Evolutionary conservation across 2,113 vertebrate genomes (phyloP).

Genomic region (Dicerorhinus sumatrensis): DNA sequence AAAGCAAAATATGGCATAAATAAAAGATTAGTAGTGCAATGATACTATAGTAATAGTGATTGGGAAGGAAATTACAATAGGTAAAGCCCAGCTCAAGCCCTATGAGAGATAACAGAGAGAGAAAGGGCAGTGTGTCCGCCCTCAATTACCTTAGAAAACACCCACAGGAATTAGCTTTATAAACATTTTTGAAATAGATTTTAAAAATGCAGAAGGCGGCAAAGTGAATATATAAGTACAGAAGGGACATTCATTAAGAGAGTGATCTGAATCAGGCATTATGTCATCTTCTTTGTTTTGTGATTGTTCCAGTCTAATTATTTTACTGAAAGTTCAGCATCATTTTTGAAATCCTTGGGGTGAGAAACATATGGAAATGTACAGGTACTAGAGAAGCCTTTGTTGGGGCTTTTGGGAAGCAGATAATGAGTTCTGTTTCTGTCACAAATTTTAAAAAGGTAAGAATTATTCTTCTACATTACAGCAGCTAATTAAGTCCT

Average conservation of each 20-base stretch:
- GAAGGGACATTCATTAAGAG: background rate
- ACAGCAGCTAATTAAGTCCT: background rate
- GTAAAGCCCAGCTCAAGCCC: background rate
- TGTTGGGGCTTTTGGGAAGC: background rate
- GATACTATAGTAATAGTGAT: background rate
- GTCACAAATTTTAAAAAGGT: background rate
- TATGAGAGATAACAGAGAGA: background rate
- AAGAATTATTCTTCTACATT: background rate
- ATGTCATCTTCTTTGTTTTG: background rate
- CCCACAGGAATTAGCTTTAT: background rate
- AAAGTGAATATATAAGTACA: background rate
- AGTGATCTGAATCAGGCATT: background rate
- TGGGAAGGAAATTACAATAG: background rate
- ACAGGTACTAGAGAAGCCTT: background rate
- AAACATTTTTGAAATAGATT: background rate
- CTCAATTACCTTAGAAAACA: background rate
- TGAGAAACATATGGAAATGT: background rate
- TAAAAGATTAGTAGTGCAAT: background rate
- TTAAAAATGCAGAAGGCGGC: background rate
- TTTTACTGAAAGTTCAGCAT: constrained; percentile 16
- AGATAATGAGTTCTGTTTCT: constrained; percentile 11
- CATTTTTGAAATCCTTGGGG: background rate
- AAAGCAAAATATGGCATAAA: background rate
- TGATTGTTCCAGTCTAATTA: constrained; percentile 18
- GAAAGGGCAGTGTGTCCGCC: rapidly evolving